Evolutionary conservation across 2,113 vertebrate species (phyloP), one percentile per base, ranked within the genome.

Genomic region (Rutilus rutilus): DNA sequence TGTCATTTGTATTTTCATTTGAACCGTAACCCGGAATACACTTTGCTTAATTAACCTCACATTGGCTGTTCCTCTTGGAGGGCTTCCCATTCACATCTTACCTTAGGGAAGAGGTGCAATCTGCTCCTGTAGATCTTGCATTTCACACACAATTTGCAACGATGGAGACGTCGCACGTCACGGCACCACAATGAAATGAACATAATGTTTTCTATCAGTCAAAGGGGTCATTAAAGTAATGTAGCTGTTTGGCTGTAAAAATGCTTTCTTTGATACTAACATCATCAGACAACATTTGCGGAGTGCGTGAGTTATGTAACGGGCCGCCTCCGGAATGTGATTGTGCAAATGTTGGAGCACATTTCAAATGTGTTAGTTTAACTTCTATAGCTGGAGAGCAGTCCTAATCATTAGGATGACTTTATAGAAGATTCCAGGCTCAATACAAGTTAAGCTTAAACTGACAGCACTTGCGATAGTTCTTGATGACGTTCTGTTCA

Each of bases 21-120:
- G 90, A 93, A 92, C 87, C 27, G 8, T 83, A 91, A 92, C 90
- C 89, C 89, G 87, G 91, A 88, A 93, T 91, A 90, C 90, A 93
- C 93, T 93, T 87, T 75, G 85, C 88, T 90, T 93, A 93, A 94
- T 94, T 92, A 94, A 92, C 90, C 92, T 91, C 89, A 62, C 75
- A 36, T 81, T 88, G 81, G 65, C 74, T 78, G 78, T 80, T 82
- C 42, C 83, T 79, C 78, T 57, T 80, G 78, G 62, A 62, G 83
- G n/a, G 42, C 14, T 83, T 87, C 86, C 74, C 78, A 80, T 59
- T 82, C 86, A 73, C 73, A 80, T 65, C 65, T 50, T 65, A 69
- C 87, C 71, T 76, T 23, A 67, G 78, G 67, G 85, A 67, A 82
- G 85, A 71, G 52, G 75, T 50, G 64, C 59, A 76, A 83, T 83